Percentiles rank a stretch among this genome's conserved stretches.
These are phyloP conservation scores for Ferrisia virgata DNA, from an alignment of 2,888 invertebrate genomes.

Conservation along the genomic window DNA sequence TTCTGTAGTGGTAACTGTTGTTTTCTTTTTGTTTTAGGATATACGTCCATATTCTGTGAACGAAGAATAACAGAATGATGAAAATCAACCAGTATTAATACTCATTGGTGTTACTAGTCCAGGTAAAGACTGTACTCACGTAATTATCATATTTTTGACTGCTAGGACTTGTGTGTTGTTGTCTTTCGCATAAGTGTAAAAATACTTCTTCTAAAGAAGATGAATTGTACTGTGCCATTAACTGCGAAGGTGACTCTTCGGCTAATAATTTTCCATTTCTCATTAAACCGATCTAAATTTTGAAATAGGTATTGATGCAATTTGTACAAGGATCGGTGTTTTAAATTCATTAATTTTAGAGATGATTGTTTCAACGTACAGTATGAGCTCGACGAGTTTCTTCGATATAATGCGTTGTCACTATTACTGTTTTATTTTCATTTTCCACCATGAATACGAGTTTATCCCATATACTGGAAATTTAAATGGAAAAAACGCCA, in stretches of 20 bases:
- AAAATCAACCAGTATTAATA: background rate
- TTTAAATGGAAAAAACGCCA: background rate
- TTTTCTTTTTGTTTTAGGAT: conserved; percentile 49
- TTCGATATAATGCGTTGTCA: conserved; percentile 93
- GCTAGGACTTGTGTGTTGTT: conserved; percentile 51
- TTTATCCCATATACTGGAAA: conserved; percentile 81
- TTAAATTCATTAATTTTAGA: background rate
- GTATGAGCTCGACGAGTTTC: conserved; percentile 79
- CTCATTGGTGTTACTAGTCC: background rate
- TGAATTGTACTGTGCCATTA: conserved; percentile 68
- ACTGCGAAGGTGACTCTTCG: conserved; percentile 73
- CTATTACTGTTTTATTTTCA: conserved; percentile 75
- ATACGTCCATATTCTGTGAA: conserved; percentile 49
- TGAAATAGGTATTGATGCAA: background rate
- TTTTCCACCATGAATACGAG: conserved; percentile 68
- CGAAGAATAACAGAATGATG: background rate
- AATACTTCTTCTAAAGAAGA: conserved; percentile 83
- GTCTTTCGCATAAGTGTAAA: conserved; percentile 69
- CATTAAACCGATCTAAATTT: conserved; percentile 79
- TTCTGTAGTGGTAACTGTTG: conserved; percentile 48
- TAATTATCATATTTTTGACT: conserved; percentile 48
- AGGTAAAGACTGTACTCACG: conserved; percentile 21
- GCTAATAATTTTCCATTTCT: conserved; percentile 80
- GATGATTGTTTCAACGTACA: conserved; percentile 56
- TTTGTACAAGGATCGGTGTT: background rate